Evolutionary conservation across 1,140 invertebrate genomes (phyloP).

Genomic region (Rhyacophila brunnea): DNA sequence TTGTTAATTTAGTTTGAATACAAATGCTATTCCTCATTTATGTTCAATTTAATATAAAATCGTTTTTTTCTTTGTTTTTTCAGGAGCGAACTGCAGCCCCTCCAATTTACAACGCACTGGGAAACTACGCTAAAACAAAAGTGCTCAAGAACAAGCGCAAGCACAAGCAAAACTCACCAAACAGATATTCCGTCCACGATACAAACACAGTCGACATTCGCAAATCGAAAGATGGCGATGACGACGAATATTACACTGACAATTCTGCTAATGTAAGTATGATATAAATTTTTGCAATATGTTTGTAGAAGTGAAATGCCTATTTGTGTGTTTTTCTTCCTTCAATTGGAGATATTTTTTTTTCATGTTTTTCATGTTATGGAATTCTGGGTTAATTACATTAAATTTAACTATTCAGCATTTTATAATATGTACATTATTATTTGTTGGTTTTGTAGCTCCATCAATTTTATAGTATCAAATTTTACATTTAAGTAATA

Average conservation of each 20-base stretch:
- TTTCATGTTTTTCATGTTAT: too few species aligned
- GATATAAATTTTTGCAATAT: background rate
- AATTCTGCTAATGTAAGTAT: slow-evolving; percentile 26
- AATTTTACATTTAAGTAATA: too few species aligned
- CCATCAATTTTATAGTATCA: too few species aligned
- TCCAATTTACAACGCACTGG: slow-evolving; percentile 42
- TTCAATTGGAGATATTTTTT: too few species aligned
- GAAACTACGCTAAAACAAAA: slow-evolving; percentile 41
- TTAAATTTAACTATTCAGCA: too few species aligned
- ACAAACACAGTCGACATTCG: slow-evolving; percentile 20
- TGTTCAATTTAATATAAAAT: background rate
- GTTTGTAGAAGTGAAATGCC: too few species aligned
- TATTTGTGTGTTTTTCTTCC: too few species aligned
- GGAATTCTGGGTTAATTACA: too few species aligned
- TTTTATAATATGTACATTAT: too few species aligned
- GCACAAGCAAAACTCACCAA: background rate
- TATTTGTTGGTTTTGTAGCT: too few species aligned
- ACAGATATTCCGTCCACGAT: background rate
- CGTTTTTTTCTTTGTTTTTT: slow-evolving; percentile 23
- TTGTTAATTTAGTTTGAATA: too few species aligned
- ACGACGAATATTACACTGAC: slow-evolving; percentile 32
- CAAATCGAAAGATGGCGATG: slow-evolving; percentile 1
- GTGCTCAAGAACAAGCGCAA: slow-evolving; percentile 31
- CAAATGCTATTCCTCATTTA: too few species aligned
- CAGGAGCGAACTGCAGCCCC: slow-evolving; percentile 41